Evolutionary conservation across 2,888 invertebrate species (phyloP).

Genomic region (Drosophila differens): DNA sequence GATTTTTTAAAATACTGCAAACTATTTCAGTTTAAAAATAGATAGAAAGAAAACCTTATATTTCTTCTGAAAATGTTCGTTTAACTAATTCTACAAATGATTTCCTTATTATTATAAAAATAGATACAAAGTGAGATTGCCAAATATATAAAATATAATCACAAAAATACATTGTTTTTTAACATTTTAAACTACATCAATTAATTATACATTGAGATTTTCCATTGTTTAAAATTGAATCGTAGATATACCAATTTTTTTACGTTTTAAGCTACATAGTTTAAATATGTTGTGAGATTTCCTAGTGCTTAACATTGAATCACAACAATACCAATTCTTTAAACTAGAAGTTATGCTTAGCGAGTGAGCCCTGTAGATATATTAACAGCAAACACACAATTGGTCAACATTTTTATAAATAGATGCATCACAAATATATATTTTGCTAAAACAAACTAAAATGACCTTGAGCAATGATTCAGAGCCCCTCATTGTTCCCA

Average conservation of each 20-base stretch:
- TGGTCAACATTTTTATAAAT: constrained; percentile 53
- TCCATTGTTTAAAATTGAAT: too few relatives aligned
- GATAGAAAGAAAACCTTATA: not conserved
- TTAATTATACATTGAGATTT: too few relatives aligned
- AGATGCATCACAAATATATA: constrained; percentile 65
- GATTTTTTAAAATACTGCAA: not conserved
- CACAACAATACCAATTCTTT: not conserved
- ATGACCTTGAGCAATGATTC: constrained; percentile 62
- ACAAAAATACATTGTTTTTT: too few relatives aligned
- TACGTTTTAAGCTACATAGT: not conserved
- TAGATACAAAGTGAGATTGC: not conserved
- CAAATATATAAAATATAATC: too few relatives aligned
- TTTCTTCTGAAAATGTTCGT: not conserved
- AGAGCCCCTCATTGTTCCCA: constrained; percentile 20
- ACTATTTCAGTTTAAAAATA: not conserved
- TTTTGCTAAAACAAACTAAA: constrained; percentile 49
- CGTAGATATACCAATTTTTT: too few relatives aligned
- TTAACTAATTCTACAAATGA: not conserved
- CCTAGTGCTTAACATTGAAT: too few relatives aligned
- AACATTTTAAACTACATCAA: too few relatives aligned
- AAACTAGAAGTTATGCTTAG: not conserved
- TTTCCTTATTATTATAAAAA: not conserved
- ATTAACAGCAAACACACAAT: constrained; percentile 4
- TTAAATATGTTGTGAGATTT: not conserved
- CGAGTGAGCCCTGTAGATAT: not conserved